phyloP scores from a whole-genome alignment of 2,888 invertebrate genomes.

The Hydraecia micacea region DNA sequence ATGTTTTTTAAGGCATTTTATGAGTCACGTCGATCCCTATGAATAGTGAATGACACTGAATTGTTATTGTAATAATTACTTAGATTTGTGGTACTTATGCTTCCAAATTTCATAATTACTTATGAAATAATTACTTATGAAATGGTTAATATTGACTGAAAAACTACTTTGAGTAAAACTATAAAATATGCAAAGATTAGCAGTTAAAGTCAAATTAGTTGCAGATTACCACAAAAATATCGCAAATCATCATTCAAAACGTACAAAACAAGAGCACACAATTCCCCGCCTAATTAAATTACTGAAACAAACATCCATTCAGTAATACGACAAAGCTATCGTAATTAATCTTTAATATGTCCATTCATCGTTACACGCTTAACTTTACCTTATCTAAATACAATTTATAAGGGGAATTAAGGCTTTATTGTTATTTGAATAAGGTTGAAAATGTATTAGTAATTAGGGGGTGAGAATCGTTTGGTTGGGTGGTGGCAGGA shows the following conservation, averaged over 20 bases:
- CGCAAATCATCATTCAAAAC: constrained; percentile 22
- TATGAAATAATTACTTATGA: not conserved
- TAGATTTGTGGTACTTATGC: not conserved
- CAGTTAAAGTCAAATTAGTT: not conserved
- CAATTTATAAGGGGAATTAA: constrained; percentile 26
- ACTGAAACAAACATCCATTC: constrained; percentile 67
- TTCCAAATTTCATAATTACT: not conserved
- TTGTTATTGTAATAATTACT: not conserved
- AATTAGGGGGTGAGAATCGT: constrained; percentile 60
- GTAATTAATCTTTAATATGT: constrained; percentile 72
- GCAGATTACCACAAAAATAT: constrained; percentile 9
- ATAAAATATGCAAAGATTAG: not conserved
- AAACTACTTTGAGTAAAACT: not conserved
- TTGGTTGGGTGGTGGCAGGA: constrained; percentile 56
- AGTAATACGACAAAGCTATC: constrained; percentile 67
- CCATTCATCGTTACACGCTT: constrained; percentile 64
- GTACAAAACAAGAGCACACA: constrained; percentile 39
- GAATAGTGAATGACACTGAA: not conserved
- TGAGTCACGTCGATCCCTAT: not conserved
- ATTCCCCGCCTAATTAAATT: constrained; percentile 59
- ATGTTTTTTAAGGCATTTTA: not conserved
- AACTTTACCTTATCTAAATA: constrained; percentile 55
- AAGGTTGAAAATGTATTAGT: constrained; percentile 58
- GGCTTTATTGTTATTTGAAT: constrained; percentile 24
- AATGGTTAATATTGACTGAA: not conserved